A percentile compares a stretch with the other conserved stretches of the same genome.
These are phyloP conservation scores for Drosophila jambulina DNA, from an alignment of 1,140 invertebrate species.

Conservation along the genomic window DNA sequence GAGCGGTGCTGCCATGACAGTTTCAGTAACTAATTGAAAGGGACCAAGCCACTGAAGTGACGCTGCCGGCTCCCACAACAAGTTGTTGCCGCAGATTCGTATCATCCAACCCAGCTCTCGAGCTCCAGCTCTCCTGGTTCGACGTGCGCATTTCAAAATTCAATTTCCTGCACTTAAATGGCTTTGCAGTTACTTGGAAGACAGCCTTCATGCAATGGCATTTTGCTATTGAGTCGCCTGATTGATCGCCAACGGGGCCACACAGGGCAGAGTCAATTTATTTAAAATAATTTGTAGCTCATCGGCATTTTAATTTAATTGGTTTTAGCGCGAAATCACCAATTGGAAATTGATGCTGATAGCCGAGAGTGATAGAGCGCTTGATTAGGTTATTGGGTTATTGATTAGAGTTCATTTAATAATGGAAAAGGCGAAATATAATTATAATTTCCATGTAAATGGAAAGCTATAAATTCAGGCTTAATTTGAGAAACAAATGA, in stretches of 20 bases:
- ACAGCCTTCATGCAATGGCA: slow-evolving; percentile 3
- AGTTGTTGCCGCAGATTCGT: slow-evolving; percentile 53
- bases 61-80: slow-evolving; percentile 43
- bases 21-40: slow-evolving; percentile 46
- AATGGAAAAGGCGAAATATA: too few relatives aligned
- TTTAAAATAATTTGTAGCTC: slow-evolving; percentile 4
- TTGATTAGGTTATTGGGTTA: slow-evolving; percentile 3
- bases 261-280: slow-evolving; percentile 8
- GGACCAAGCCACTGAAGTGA: slow-evolving; percentile 39
- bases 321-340: slow-evolving; percentile 5
- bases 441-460: not conserved
- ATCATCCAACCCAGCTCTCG: slow-evolving; percentile 26
- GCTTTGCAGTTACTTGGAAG: slow-evolving; percentile 61
- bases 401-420: slow-evolving; percentile 1
- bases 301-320: slow-evolving; percentile 10
- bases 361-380: not conserved
- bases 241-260: slow-evolving; percentile 20
- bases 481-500: too few relatives aligned
- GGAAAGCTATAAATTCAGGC: not conserved
- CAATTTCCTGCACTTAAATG: slow-evolving; percentile 80
- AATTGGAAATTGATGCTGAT: not conserved
- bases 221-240: slow-evolving; percentile 26
- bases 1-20: slow-evolving; percentile 15
- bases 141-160: slow-evolving; percentile 57
- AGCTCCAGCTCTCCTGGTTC: slow-evolving; percentile 20